Base-by-base conservation (phyloP, 2,113 vertebrate genomes). In the Pyrgilauda ruficollis region DNA sequence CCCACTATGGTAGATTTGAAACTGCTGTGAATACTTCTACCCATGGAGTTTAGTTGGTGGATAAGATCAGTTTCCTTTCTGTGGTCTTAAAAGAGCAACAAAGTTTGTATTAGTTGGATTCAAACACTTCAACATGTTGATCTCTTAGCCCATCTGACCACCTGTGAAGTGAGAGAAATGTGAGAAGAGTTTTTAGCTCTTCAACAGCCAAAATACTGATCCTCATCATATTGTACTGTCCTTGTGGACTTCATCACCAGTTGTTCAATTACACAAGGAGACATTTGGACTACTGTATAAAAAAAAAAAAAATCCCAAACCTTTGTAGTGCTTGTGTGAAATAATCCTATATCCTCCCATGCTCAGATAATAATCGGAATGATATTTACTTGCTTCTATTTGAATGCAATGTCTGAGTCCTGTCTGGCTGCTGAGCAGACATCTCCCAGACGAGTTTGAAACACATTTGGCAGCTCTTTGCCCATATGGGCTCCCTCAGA, bases 401-500 rank as follows among this genome's bases (percentile, higher is more conserved):
- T 87, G 85, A 87, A 93, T 62, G 62, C 83, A 58, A 17, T 7
- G 9, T 78, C 86, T 94, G 76, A 95, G 33, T 86, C 64, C 50
- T 90, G 85, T 94, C 92, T 94, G 93, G 64, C 86, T 97, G 88
- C 86, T 78, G 15, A 94, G 69, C 88, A 93, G 85, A 82, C 80
- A 89, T 95, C 58, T 96, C 73, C 90, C 80, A 95, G 94, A 92
- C 49, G 1, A 87, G 58, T 72, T 89, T 92, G 53, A 93, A 95
- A 95, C 10, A 4, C 52, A 66, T 90, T 96, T 95, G 90, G 92
- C 93, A 97, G 80, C 59, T 66, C 83, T 64, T 92, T 89, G 66
- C 53, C 93, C 93, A 96, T 97, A 95, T 93, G 94, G 94, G 84
- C 90, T 93, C 77, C 86, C 80, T 90, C 83, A 96, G 83, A 96